A percentile compares a stretch with the other conserved stretches of the same genome.
phyloP scores from a whole-genome alignment of 2,113 vertebrate species.

The Prionailurus viverrinus region DNA sequence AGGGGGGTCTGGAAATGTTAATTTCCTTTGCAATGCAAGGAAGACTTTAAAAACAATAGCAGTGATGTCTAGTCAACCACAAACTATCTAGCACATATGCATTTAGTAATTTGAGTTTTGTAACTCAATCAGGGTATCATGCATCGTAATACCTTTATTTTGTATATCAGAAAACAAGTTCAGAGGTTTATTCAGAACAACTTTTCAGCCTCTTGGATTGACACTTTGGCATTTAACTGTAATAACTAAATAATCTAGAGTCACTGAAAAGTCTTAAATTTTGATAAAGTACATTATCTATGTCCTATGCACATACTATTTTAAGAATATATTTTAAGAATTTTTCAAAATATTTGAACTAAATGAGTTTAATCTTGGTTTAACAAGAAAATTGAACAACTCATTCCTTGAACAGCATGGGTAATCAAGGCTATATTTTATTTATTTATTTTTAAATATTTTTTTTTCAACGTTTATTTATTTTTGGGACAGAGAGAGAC shows the following conservation, averaged over 20 bases:
- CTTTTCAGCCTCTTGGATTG: neutral
- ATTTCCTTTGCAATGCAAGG: neutral
- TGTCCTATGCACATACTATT: neutral
- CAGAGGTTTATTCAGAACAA: neutral
- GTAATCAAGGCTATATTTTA: neutral
- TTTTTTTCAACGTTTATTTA: no score
- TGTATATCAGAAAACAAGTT: neutral
- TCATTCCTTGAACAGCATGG: conserved; percentile 14
- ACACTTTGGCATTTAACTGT: neutral
- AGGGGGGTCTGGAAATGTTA: neutral
- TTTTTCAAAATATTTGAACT: neutral
- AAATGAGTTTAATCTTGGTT: conserved; percentile 21
- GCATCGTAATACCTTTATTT: neutral
- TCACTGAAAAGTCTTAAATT: neutral
- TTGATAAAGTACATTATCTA: conserved; percentile 5
- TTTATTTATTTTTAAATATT: no score
- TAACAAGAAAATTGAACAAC: conserved; percentile 9
- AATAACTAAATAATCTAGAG: conserved; percentile 15
- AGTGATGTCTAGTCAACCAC: neutral
- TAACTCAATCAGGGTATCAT: neutral
- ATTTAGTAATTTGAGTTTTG: conserved; percentile 2
- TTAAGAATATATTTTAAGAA: conserved; percentile 22
- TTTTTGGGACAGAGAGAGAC: no score
- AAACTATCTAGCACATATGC: neutral
- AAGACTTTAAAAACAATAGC: neutral